Percentiles rank a stretch among this genome's conserved stretches.
phyloP scores from a whole-genome alignment of 2,113 vertebrate genomes.

The Recurvirostra avosetta region DNA sequence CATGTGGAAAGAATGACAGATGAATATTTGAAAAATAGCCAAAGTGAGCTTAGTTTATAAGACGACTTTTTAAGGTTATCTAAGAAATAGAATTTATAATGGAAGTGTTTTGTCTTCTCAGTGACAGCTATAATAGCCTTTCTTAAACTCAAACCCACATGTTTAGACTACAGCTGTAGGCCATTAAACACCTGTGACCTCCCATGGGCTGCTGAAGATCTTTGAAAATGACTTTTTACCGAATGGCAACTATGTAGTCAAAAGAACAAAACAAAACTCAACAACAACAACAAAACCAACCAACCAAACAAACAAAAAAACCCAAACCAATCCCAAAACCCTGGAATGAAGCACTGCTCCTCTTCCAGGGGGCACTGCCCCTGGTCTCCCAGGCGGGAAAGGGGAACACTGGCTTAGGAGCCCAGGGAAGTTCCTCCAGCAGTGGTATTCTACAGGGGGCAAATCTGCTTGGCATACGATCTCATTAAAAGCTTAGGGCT shows the following conservation, averaged over 20 bases:
- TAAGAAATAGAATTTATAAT: background rate
- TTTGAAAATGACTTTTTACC: background rate
- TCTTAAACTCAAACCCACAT: background rate
- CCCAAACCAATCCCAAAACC: background rate
- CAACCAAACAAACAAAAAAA: background rate
- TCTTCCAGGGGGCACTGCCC: background rate
- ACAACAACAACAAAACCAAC: background rate
- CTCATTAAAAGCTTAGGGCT: background rate
- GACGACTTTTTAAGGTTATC: background rate
- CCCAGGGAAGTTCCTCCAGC: background rate
- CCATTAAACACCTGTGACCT: background rate
- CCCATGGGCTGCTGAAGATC: background rate
- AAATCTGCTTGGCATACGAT: background rate
- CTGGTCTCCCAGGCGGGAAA: background rate
- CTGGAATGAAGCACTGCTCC: background rate
- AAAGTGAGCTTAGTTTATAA: background rate
- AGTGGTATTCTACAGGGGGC: background rate
- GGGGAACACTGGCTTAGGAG: background rate
- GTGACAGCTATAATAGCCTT: background rate
- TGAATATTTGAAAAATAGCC: background rate
- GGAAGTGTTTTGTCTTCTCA: background rate
- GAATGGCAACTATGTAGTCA: background rate
- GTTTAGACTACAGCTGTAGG: background rate
- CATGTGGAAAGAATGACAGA: background rate
- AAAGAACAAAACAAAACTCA: background rate